phyloP scores from a whole-genome alignment of 2,888 invertebrate species.

The Melanophora roralis region DNA sequence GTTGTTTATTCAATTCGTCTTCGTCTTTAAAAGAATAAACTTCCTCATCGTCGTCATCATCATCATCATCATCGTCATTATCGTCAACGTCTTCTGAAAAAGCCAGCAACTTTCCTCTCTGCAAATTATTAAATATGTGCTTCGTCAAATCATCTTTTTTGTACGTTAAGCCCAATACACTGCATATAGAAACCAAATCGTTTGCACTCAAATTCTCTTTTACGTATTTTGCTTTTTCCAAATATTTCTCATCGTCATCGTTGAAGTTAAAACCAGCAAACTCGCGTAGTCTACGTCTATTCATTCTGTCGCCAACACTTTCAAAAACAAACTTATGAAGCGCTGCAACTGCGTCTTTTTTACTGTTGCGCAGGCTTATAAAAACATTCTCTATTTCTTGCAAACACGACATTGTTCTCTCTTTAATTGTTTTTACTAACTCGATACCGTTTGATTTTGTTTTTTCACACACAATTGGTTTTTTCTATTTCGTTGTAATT shows the following conservation, averaged over 20 bases:
- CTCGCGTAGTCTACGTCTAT: constrained; percentile 14
- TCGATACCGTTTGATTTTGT: no score
- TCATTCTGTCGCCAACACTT: constrained; percentile 20
- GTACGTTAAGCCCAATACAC: constrained; percentile 1
- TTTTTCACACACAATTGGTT: no score
- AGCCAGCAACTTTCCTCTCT: not conserved
- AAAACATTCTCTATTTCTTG: not conserved
- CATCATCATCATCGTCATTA: not conserved
- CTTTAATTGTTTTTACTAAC: no score
- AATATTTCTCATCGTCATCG: constrained; percentile 19
- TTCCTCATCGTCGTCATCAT: not conserved
- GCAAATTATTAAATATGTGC: constrained; percentile 23
- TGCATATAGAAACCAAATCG: constrained; percentile 21
- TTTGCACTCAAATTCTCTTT: not conserved
- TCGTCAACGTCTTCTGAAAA: not conserved
- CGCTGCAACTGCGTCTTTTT: not conserved
- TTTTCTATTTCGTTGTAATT: no score
- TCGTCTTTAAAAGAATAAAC: no score
- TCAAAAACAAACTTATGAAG: constrained; percentile 15
- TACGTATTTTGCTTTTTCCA: not conserved
- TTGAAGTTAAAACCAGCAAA: constrained; percentile 36
- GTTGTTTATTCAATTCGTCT: no score
- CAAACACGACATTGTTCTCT: no score
- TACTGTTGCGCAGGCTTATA: not conserved
- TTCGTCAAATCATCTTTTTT: constrained; percentile 1